Evolutionary conservation across 2,888 invertebrate species (phyloP), one percentile per base, ranked within the genome.

Genomic region (Microctonus hyperodae): DNA sequence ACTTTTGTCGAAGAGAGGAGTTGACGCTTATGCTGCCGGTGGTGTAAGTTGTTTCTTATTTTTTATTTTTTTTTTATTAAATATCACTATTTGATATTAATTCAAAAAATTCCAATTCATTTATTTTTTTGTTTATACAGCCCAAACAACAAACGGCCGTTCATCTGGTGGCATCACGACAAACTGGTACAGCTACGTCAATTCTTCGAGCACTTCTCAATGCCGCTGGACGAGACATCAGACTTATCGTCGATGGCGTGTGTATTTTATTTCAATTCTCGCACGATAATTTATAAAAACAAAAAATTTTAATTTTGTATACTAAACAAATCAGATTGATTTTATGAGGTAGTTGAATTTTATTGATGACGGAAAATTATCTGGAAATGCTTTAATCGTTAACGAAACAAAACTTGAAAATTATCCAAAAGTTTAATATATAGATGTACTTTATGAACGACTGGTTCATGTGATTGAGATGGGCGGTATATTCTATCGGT

Each of bases 81-180:
- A n/a, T n/a, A n/a, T n/a, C n/a, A n/a, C n/a, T n/a, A n/a, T n/a
- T n/a, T n/a, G n/a, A n/a, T n/a, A n/a, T n/a, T n/a, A n/a, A n/a
- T n/a, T n/a, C n/a, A n/a, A n/a, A n/a, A n/a, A n/a, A n/a, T n/a
- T 37, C 3, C n/a, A n/a, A n/a, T 37, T 10, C 35, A 25, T 50
- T 50, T 23, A 61, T 33, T 37, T 22, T 13, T 11, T 60, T 35
- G 16, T 62, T 61, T 37, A 50, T 65, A 57, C 84, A 98, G 97
- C 92, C 95, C 69, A 92, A 94, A 70, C 91, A 94, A 76, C 97
- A 98, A 85, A 94, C 97, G 6, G 94, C 98, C 1, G 92, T 98
- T 1, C 99, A 99, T 86, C 87, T 98, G 83, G 97, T 97, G 70
- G 96, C 97, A 64, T 93, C 94, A 75, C 89, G 98, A 77, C 94